These are phyloP conservation scores for Globodera rostochiensis DNA, from an alignment of 1,140 invertebrate genomes.

Conservation along the genomic window DNA sequence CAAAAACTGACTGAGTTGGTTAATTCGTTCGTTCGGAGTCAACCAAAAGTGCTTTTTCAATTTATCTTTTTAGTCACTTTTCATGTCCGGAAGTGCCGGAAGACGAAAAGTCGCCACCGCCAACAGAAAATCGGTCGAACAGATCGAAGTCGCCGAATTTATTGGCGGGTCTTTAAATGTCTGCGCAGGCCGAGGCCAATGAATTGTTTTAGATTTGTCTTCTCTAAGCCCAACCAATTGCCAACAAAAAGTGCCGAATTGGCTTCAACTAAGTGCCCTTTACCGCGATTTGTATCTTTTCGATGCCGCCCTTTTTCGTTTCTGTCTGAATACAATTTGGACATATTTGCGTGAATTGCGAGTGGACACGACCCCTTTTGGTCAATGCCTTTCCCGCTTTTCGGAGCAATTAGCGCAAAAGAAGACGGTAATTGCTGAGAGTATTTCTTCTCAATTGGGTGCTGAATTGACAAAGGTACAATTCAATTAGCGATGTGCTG, in stretches of 20 bases:
- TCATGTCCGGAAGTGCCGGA: conserved; percentile 20
- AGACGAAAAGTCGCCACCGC: conserved; percentile 16
- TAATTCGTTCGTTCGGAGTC: not conserved
- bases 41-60: not conserved
- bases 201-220: not conserved
- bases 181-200: no score
- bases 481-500: no score
- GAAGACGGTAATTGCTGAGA: conserved; percentile 32
- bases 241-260: conserved; percentile 6
- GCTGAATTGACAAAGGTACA: conserved; percentile 13
- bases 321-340: conserved; percentile 39
- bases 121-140: not conserved
- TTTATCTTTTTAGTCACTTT: conserved; percentile 42
- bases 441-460: conserved; percentile 22
- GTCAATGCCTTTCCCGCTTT: conserved; percentile 40
- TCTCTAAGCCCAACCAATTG: not conserved
- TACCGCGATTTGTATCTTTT: conserved; percentile 31
- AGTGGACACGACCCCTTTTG: conserved; percentile 38
- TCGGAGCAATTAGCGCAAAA: conserved; percentile 37
- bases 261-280: conserved; percentile 35
- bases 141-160: not conserved
- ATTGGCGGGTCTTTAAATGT: conserved; percentile 14
- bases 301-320: conserved; percentile 34
- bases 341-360: conserved; percentile 23
- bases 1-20: conserved; percentile 26